Evolutionary conservation across 2,888 invertebrate genomes (phyloP).

Genomic region (Nemotelus pantherinus): DNA sequence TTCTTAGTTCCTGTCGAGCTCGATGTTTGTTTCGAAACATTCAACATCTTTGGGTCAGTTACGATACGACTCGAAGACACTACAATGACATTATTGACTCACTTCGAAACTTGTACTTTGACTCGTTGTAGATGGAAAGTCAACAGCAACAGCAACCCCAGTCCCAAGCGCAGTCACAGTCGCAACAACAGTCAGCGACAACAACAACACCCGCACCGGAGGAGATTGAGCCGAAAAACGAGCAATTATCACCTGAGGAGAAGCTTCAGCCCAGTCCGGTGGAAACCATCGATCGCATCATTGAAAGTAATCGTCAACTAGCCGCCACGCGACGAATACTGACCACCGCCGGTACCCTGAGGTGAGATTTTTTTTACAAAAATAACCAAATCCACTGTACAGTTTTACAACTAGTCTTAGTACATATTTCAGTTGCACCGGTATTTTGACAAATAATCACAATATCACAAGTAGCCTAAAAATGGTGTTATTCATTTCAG

Average conservation of each 20-base stretch:
- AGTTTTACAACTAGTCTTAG: too few relatives aligned
- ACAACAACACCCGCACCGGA: slow-evolving; percentile 49
- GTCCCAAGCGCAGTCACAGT: slow-evolving; percentile 43
- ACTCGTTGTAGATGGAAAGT: slow-evolving; percentile 48
- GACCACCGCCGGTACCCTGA: slow-evolving; percentile 64
- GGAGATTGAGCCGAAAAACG: slow-evolving; percentile 50
- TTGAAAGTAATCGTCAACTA: slow-evolving; percentile 8
- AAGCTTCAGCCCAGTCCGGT: slow-evolving; percentile 37
- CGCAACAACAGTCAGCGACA: slow-evolving; percentile 51
- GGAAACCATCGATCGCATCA: neutral
- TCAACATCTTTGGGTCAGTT: neutral
- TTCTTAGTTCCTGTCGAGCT: slow-evolving; percentile 18
- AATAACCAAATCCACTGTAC: too few relatives aligned
- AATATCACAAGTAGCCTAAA: neutral
- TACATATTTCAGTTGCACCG: too few relatives aligned
- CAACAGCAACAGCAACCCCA: slow-evolving; percentile 54
- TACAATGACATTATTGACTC: slow-evolving; percentile 28
- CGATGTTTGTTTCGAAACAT: neutral
- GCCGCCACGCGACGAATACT: slow-evolving; percentile 59
- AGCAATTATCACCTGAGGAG: slow-evolving; percentile 39
- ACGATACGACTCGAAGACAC: neutral
- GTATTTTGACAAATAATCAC: too few relatives aligned
- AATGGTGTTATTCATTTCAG: slow-evolving; percentile 51
- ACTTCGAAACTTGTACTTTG: slow-evolving; percentile 23
- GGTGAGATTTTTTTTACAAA: slow-evolving; percentile 48